Base-by-base conservation (phyloP, 1,140 invertebrate genomes). In the Psilanteris sp. region DNA sequence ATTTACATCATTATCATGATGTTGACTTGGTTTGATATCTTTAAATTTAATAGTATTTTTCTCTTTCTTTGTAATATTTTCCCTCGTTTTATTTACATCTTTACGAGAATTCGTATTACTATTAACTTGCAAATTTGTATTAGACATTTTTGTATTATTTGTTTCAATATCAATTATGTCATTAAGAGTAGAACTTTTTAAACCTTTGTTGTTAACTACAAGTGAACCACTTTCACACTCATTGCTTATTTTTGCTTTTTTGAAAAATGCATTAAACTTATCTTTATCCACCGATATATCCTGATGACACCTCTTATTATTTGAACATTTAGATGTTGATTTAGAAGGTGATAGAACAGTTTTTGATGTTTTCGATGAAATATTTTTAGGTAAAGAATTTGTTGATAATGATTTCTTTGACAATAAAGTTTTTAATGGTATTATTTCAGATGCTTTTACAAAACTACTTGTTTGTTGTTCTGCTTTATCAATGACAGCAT, bases 371-470 rank as follows among this genome's bases (percentile, higher is more conserved):
- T 44, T 46, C 1, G 10, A 26, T 1, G 11, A 29, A 0, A 5
- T 24, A 46, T 24, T 55, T 29, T 39, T 31, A 18, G 20, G 13
- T 9, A 29, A 48, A 3, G 50, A 57, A 26, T 10, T 55, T 37
- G 16, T 52, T 8, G 31, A 43, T 29, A 50, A 31, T 1, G 11
- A 26, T 18, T 1, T 36, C 8, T 44, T 44, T 4, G 46, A n/a
- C 0, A 27, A 52, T 9, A 18, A 34, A 9, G 8, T 57, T 29
- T 14, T 57, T 5, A 15, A 36, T 34, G 14, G 31, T 24, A 22
- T 32, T 26, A 73, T 50, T 16, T 73, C 70, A 10, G 70, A 73
- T 14, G 70, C 70, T 36, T 22, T 66, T 0, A 73, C 29, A 24
- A 73, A 73, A 34, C 70, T 34, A 5, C 41, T 43, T 9, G 15